Percentiles rank a stretch among this genome's conserved stretches.
Evolutionary conservation across 2,113 vertebrate genomes (phyloP).

Genomic region (Corythaixoides concolor): DNA sequence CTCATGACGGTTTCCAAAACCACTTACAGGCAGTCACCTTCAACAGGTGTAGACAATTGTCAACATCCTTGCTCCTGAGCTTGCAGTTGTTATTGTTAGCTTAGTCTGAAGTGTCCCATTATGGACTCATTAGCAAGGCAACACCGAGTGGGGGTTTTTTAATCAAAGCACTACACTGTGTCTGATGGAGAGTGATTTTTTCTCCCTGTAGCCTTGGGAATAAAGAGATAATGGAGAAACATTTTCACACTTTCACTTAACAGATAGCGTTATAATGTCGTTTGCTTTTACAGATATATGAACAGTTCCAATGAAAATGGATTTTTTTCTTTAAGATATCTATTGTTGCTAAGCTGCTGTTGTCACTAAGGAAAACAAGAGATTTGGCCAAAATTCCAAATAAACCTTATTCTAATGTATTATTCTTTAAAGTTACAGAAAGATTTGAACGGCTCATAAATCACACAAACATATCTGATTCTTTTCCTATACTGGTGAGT

Average conservation of each 20-base stretch:
- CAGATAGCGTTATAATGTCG: not conserved
- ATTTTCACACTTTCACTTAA: not conserved
- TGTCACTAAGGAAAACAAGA: not conserved
- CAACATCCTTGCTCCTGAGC: not conserved
- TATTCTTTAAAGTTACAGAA: not conserved
- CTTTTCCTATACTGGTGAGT: not conserved
- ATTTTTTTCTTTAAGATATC: not conserved
- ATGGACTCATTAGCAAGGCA: not conserved
- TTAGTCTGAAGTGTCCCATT: not conserved
- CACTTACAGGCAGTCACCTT: not conserved
- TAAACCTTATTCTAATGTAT: not conserved
- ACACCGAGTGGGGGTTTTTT: not conserved
- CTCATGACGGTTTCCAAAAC: not conserved
- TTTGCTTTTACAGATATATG: slow-evolving; percentile 12
- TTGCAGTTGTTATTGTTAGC: not conserved
- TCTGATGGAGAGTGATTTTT: not conserved
- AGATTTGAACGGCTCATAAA: not conserved
- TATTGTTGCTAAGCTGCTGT: not conserved
- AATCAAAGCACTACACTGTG: not conserved
- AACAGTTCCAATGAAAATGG: not conserved
- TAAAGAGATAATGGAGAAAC: slow-evolving; percentile 15
- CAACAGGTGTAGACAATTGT: not conserved
- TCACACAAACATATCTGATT: not conserved
- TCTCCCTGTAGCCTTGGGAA: not conserved
- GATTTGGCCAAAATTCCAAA: not conserved